Evolutionary conservation across 2,113 vertebrate species (phyloP), one percentile per base, ranked within the genome.

Genomic region (Murina feae): DNA sequence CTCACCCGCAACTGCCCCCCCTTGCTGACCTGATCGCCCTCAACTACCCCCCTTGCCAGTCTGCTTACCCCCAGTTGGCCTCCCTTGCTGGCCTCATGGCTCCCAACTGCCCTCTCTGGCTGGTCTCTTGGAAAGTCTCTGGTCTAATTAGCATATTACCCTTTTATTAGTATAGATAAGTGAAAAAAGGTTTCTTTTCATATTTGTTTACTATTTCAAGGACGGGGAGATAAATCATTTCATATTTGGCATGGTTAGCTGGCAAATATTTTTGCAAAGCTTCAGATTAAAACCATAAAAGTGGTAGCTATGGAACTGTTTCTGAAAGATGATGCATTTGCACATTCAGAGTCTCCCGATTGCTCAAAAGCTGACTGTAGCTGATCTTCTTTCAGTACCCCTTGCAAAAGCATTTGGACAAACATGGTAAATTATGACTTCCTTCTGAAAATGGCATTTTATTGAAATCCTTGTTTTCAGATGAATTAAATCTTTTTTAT

Each of bases 401-500:
- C 20, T 9, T 16, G 74, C 44, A 84, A 55, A 7, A 55, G 12
- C 21, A 58, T 93, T 87, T 95, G 37, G 32, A 71, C 6, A 78
- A 83, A 82, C 3, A 16, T 44, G 42, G 47, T 35, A 86, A 92
- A 87, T 63, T 23, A 60, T 23, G 16, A 91, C 35, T 91, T 84
- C 84, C 30, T 80, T 94, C 76, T 90, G 53, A 93, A 96, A 90
- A 74, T n/a, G 30, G 3, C 12, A 14, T 83, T 86, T 95, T 84
- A 49, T 10, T 51, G 28, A 95, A 84, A 60, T 69, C 30, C n/a
- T 92, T 83, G 7, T 6, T 92, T 80, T 85, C 7, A 91, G 39
- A 58, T 69, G 82, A 53, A 63, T 78, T 53, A 91, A 71, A 30
- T 91, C 37, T 79, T 79, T 21, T 80, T 83, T 86, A 72, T 44